These are phyloP conservation scores for Tonatia bakeri DNA, from an alignment of 2,113 vertebrate species.

Conservation along the genomic window DNA sequence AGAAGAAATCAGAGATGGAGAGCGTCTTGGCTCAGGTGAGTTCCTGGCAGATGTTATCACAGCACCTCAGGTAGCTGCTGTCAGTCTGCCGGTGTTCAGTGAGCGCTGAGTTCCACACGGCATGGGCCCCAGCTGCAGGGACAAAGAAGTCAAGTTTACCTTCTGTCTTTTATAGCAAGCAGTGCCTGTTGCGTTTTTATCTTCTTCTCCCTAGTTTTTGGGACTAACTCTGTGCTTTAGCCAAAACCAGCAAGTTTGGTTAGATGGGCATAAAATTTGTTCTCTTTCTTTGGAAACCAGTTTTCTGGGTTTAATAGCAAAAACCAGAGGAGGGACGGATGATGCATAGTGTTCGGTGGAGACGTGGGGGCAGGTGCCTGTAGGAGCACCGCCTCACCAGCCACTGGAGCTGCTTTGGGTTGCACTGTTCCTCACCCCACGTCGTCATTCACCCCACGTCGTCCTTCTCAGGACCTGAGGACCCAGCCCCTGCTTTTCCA, in stretches of 20 bases:
- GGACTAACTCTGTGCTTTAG: not conserved
- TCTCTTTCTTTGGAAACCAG: not conserved
- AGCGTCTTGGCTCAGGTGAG: conserved; percentile 91
- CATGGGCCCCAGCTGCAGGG: not conserved
- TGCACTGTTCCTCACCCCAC: not conserved
- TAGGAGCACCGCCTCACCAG: not conserved
- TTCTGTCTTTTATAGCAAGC: not conserved
- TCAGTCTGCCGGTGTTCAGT: not conserved
- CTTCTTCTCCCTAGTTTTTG: not conserved
- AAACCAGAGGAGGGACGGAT: not conserved
- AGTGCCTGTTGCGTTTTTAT: not conserved
- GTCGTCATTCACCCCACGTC: not conserved
- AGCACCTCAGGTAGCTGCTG: not conserved
- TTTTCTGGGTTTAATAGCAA: not conserved
- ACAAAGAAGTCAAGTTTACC: not conserved
- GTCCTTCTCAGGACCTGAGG: not conserved
- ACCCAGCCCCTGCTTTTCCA: not conserved
- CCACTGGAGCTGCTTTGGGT: not conserved
- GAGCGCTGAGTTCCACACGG: not conserved
- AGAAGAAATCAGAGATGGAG: conserved; percentile 96
- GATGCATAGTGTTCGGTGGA: not conserved
- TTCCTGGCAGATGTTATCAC: not conserved
- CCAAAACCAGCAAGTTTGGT: not conserved
- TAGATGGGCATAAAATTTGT: not conserved
- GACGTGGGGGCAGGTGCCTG: not conserved